Base-by-base conservation (phyloP, 1,140 invertebrate genomes). In the Cecropterus lyciades region DNA sequence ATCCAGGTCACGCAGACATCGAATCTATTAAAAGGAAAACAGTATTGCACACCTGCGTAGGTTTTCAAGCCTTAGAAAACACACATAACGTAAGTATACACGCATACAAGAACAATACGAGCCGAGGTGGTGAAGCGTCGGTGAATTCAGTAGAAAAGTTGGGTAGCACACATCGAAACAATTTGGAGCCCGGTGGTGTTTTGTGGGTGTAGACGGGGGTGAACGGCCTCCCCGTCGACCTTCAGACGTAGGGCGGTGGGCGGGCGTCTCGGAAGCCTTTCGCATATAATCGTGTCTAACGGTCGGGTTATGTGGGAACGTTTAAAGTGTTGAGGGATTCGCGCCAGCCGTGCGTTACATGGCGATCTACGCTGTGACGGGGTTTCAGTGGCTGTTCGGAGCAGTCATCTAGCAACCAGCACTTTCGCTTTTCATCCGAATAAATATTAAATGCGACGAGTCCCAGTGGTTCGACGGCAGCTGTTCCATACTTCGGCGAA, bases 211-310 rank as follows among this genome's bases (percentile, higher is more conserved):
- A 73, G 67, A 67, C 71, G 67, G 65, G 80, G 77, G 77, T 89
- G 80, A 86, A 86, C 80, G 82, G 67, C 79, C 85, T 77, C 69
- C 79, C 79, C 73, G 55, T 48, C 79, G 85, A 89, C 86, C 86
- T 89, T 87, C 86, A 89, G 86, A 89, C 85, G 56, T 64, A 51
- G 67, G 72, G 69, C 57, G 70, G 74, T 60, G 72, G 76, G 74
- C 72, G 72, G 69, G 64, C 60, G 84, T 84, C 78, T 81, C 75
- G 81, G 81, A 84, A 87, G 77, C 79, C 69, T 69, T 69, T 70
- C 69, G 64, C 59, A 45, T 49, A 56, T 70, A 66, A 65, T 64
- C 65, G 68, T 64, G 70, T 74, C 68, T 63, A 62, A 62, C 51
- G 66, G 67, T 69, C 67, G 67, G 52, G 67, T 69, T 69, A 48